Conservation (phyloP, 2,888 invertebrate genomes). For the Amphimallon solstitiale region DNA sequence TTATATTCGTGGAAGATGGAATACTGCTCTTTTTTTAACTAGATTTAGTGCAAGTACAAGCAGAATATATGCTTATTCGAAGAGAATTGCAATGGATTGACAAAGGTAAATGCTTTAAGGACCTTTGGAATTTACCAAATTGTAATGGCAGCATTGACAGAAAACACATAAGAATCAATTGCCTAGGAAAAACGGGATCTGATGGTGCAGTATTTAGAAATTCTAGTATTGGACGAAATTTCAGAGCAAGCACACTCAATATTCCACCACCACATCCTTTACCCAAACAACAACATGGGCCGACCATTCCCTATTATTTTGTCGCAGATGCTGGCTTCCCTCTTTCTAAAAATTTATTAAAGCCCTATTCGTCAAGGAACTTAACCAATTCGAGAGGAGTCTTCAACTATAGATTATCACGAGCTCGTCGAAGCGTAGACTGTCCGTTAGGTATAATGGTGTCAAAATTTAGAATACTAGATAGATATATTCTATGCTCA, state of each 20-base stretch:
- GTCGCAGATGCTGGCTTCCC: constrained; percentile 48
- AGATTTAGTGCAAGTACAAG: constrained; percentile 30
- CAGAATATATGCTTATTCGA: no score
- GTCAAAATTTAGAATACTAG: no score
- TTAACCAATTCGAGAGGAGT: no score
- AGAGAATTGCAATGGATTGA: no score
- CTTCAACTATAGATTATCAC: no score
- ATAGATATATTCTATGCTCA: no score
- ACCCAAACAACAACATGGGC: constrained; percentile 23
- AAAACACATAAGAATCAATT: no score
- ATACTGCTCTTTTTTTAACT: constrained; percentile 14
- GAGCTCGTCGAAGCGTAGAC: no score
- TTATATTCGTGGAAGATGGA: constrained; percentile 23
- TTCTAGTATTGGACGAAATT: constrained; percentile 11
- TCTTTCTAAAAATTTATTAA: constrained; percentile 46
- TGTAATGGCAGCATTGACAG: no score
- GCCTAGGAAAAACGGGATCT: constrained; percentile 27
- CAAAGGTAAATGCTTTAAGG: no score
- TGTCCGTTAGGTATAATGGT: no score
- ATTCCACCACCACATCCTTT: constrained; percentile 27
- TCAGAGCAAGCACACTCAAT: constrained; percentile 18
- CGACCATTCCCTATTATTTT: constrained; percentile 44
- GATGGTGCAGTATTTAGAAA: constrained; percentile 30
- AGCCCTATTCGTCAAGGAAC: constrained; percentile 45
- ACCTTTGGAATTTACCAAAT: no score